Conservation (phyloP, 1,140 invertebrate species). For the Drosophila biarmipes region DNA sequence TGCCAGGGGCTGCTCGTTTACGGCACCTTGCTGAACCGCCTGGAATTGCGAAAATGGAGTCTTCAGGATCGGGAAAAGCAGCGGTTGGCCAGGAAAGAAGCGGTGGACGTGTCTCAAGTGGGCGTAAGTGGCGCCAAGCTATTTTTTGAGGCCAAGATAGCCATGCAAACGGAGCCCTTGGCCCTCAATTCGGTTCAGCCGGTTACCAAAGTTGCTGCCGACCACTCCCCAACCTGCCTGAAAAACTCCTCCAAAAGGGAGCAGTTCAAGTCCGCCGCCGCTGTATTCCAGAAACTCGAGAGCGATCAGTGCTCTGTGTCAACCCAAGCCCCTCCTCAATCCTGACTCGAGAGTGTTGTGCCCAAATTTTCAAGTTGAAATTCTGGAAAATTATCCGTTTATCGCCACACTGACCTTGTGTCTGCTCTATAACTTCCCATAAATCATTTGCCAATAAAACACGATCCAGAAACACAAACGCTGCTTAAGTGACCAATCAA, state of each 20-base stretch:
- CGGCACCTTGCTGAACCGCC: constrained; percentile 17
- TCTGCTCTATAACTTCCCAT: constrained; percentile 24
- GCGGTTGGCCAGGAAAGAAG: neutral
- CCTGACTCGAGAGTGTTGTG: constrained; percentile 9
- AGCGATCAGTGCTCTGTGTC: neutral
- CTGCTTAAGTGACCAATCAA: constrained; percentile 78
- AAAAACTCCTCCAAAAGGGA: neutral
- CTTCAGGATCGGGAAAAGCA: neutral
- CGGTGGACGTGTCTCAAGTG: constrained; percentile 44
- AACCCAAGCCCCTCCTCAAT: neutral
- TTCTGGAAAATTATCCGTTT: constrained; percentile 21
- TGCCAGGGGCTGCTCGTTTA: constrained; percentile 49
- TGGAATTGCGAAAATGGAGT: neutral
- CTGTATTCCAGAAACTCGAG: constrained; percentile 12
- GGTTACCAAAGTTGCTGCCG: neutral
- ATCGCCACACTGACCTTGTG: constrained; percentile 44
- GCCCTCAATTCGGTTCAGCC: neutral
- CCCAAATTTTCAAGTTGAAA: constrained; percentile 32
- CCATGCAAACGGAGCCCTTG: constrained; percentile 11
- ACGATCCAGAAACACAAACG: constrained; percentile 37
- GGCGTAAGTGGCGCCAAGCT: constrained; percentile 49
- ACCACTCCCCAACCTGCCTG: too few species aligned
- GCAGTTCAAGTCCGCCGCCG: neutral
- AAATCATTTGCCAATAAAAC: constrained; percentile 72
- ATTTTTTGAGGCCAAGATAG: constrained; percentile 65